Base-by-base conservation (phyloP, 2,113 vertebrate genomes). In the Phrynosoma platyrhinos region DNA sequence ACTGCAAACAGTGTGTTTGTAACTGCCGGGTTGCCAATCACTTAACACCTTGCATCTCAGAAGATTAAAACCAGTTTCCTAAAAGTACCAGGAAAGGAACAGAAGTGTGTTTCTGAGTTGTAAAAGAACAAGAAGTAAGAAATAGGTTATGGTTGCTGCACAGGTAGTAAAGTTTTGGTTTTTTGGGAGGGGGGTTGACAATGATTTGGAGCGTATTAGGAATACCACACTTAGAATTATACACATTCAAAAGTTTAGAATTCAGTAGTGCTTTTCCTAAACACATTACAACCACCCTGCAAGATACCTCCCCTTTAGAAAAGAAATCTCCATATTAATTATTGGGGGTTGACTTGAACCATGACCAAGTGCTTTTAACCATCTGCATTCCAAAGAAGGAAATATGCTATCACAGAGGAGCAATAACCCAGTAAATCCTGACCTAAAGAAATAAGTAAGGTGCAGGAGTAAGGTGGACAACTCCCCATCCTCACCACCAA, bases 11-110 rank as follows among this genome's bases (percentile, higher is more conserved):
- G 72, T 40, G 21, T 20, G 74, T 36, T 55, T 78, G 89, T 91
- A 95, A 93, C 94, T 91, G 91, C 91, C 52, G 89, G 87, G 76
- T 92, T 92, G 88, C 95, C 95, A 92, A 76, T 94, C 94, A 94
- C 90, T 95, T 94, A 94, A 88, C 92, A 93, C 91, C 62, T 94
- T 93, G 87, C 87, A 79, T 13, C 0, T 66, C 87, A 90, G 30
- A 89, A 93, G 66, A 42, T 90, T 93, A 90, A 91, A 94, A 68
- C 64, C 20, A 79, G 81, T 89, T 91, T 69, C 36, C 84, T 91
- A 90, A 87, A 92, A 94, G 88, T 90, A 91, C 93, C 85, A 91
- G 81, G 94, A 90, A 58, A 90, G 82, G 5, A 30, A 30, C 68
- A 27, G 27, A 71, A 76, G 27, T 6, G 25, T 9, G 84, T 93